Percentiles rank a stretch among this genome's conserved stretches.
These are phyloP conservation scores for Platalea minor DNA, from an alignment of 2,797 vertebrate species.

Conservation along the genomic window DNA sequence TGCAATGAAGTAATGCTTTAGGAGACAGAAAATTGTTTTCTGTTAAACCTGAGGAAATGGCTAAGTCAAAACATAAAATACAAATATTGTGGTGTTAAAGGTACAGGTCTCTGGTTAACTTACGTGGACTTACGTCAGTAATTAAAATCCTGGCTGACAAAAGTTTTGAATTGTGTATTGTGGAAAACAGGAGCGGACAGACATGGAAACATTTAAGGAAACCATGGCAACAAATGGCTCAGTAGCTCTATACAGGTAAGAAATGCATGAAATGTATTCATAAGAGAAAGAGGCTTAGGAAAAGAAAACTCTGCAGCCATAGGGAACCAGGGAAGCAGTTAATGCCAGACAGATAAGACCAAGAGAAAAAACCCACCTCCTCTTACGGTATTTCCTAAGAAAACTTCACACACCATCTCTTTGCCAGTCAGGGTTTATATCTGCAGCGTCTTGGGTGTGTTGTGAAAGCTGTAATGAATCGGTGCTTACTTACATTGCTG, in stretches of 20 bases:
- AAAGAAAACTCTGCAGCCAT: neutral
- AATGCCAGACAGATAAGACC: neutral
- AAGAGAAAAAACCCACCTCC: neutral
- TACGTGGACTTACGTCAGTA: neutral
- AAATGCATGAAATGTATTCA: neutral
- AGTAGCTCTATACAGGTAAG: neutral
- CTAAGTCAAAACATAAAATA: neutral
- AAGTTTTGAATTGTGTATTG: neutral
- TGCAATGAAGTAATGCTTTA: neutral
- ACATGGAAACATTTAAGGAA: neutral
- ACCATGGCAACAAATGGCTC: conserved; percentile 33
- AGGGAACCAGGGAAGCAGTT: neutral
- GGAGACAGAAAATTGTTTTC: neutral
- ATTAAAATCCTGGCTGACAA: neutral
- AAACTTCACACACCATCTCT: neutral
- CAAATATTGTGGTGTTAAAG: neutral
- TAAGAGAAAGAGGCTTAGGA: neutral
- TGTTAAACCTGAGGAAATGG: neutral
- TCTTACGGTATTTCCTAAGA: neutral
- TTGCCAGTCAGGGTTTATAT: neutral
- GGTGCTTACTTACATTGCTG: neutral
- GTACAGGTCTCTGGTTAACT: neutral
- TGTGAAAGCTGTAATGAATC: neutral
- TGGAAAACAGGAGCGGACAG: neutral
- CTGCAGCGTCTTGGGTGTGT: neutral